Conservation (phyloP, 2,888 invertebrate genomes). For the Calameuta filiformis region DNA sequence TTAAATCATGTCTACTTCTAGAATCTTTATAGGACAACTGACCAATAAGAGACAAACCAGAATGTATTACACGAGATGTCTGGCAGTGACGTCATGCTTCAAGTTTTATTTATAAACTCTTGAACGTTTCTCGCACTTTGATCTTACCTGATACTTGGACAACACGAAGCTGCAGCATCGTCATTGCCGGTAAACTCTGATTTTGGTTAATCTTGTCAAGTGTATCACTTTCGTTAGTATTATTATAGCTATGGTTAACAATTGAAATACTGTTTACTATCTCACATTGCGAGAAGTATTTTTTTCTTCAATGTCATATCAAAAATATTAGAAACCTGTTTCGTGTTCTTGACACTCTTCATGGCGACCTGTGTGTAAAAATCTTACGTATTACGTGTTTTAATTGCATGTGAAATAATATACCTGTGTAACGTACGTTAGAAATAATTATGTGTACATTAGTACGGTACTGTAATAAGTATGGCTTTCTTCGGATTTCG, state of each 20-base stretch:
- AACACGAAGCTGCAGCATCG: slow-evolving; percentile 7
- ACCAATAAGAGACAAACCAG: neutral
- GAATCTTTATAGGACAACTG: neutral
- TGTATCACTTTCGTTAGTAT: neutral
- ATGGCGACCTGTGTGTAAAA: neutral
- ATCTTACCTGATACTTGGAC: slow-evolving; percentile 28
- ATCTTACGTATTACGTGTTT: neutral
- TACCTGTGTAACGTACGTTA: neutral
- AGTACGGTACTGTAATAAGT: neutral
- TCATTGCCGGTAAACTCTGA: slow-evolving; percentile 14
- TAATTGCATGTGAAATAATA: neutral
- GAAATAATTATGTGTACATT: neutral
- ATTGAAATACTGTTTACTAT: neutral
- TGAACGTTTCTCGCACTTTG: slow-evolving; percentile 39
- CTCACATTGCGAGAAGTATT: neutral
- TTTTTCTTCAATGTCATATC: neutral
- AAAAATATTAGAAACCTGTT: neutral
- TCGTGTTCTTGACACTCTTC: neutral
- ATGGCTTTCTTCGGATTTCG: neutral
- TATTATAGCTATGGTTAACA: neutral
- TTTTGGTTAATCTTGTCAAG: neutral
- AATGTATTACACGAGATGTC: neutral
- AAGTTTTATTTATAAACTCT: slow-evolving; percentile 43
- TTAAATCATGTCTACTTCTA: neutral
- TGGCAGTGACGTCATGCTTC: slow-evolving; percentile 33